A percentile compares a stretch with the other conserved stretches of the same genome.
Conservation (phyloP, 2,888 invertebrate genomes). For the Drosophila maculinotata region DNA sequence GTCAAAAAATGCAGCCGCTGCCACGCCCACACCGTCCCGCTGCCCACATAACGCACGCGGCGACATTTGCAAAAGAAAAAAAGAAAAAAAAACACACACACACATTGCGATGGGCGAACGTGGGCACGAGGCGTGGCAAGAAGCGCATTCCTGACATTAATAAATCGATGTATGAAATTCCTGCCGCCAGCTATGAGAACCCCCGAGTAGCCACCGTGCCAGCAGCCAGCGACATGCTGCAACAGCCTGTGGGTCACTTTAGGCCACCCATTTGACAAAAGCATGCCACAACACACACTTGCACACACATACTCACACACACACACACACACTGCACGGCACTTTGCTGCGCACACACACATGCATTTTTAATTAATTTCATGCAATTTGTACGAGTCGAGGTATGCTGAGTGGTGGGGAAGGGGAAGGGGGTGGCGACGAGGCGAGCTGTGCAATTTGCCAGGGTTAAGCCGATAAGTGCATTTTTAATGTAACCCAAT, state of each 20-base stretch:
- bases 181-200: constrained; percentile 27
- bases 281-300: constrained; percentile 59
- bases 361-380: constrained; percentile 79
- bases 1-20: constrained; percentile 69
- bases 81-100: constrained; percentile 28
- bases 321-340: constrained; percentile 14
- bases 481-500: constrained; percentile 78
- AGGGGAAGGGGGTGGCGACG: too few relatives aligned
- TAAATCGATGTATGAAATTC: constrained; percentile 78
- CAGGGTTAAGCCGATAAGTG: constrained; percentile 78
- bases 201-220: not conserved
- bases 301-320: constrained; percentile 22
- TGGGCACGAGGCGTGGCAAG: constrained; percentile 47
- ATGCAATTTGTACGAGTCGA: constrained; percentile 74
- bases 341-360: constrained; percentile 33
- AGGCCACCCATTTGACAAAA: constrained; percentile 76
- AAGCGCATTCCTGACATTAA: constrained; percentile 74
- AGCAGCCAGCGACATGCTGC: constrained; percentile 27
- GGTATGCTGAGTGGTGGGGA: not conserved
- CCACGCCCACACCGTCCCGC: constrained; percentile 7
- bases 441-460: constrained; percentile 63
- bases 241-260: constrained; percentile 76
- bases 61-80: constrained; percentile 45
- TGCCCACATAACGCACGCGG: constrained; percentile 12
- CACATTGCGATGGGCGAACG: not conserved